Base-by-base conservation (phyloP, 2,113 vertebrate species). In the Crypturellus undulatus region DNA sequence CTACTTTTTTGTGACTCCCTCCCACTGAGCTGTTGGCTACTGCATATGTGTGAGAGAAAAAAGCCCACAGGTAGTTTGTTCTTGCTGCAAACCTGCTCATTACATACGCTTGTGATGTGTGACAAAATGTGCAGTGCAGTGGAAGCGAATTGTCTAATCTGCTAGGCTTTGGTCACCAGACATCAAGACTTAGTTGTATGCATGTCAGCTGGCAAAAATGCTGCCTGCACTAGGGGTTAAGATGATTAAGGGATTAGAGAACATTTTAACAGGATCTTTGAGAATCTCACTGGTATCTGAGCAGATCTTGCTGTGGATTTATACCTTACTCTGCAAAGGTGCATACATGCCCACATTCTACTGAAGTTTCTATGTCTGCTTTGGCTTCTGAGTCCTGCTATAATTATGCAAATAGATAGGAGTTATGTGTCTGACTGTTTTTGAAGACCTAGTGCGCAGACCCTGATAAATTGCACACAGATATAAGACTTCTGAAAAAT, bases 71-170 rank as follows among this genome's bases (percentile, higher is more conserved):
- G 79, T 76, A 70, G 25, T 68, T 56, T 78, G 10, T 60, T 94
- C 34, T 59, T 92, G 73, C 58, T 91, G 65, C 71, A 95, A 84
- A 84, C 25, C 14, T 69, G 25, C 89, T 95, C 19, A 32, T 89
- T 94, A 40, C 47, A 56, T 79, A 42, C 6, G 20, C 22, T 79
- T 2, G 1, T 60, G 38, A 38, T 38, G 6, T 79, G 47, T 51
- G 28, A 56, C 71, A 91, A 72, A 25, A 62, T 87, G 24, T 79
- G 69, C 81, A 38, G 8, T 92, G 42, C 38, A 75, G 63, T 80
- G 75, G 59, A 78, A 71, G 38, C 72, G 8, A 92, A 56, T n/a
- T 72, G 17, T 8, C 32, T 91, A 38, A 82, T 91, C 52, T 94
- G 32, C 47, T 92, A 79, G 34, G 3, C 0, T 79, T 90, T 85